These are phyloP conservation scores for Cephalopholis sonnerati DNA, from an alignment of 2,113 vertebrate genomes.

Conservation along the genomic window DNA sequence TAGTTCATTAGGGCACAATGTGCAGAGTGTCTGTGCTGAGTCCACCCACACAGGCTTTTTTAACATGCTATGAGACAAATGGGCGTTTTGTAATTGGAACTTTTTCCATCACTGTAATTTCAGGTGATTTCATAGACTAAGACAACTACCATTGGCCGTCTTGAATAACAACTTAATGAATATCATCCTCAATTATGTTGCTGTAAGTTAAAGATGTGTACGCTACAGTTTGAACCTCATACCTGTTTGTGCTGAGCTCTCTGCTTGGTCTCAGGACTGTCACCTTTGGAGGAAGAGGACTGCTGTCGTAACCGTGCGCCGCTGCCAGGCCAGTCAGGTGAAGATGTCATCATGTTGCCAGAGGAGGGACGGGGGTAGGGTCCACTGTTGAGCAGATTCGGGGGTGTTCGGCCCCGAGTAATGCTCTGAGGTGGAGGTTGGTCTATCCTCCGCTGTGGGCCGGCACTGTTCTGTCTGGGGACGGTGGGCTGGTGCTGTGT, in stretches of 20 bases:
- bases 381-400: conserved; percentile 89
- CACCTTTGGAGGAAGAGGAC: conserved; percentile 95
- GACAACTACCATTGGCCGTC: not conserved
- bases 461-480: conserved; percentile 94
- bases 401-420: conserved; percentile 91
- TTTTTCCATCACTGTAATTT: conserved; percentile 27
- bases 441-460: conserved; percentile 95
- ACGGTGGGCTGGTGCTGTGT: conserved; percentile 88
- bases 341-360: conserved; percentile 91
- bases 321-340: conserved; percentile 92
- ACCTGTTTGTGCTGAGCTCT: conserved; percentile 95
- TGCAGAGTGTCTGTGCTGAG: conserved; percentile 23
- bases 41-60: conserved; percentile 40
- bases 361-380: conserved; percentile 93
- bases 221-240: conserved; percentile 22
- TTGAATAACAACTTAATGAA: not conserved
- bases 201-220: not conserved
- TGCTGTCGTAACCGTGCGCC: conserved; percentile 93
- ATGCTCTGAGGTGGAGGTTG: conserved; percentile 89
- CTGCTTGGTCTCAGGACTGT: conserved; percentile 97
- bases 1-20: conserved; percentile 59
- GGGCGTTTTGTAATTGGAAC: conserved; percentile 26
- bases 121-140: not conserved
- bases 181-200: not conserved
- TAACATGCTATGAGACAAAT: conserved; percentile 32